Evolutionary conservation across 2,888 invertebrate genomes (phyloP), one percentile per base, ranked within the genome.

Genomic region (Nowickia ferox): DNA sequence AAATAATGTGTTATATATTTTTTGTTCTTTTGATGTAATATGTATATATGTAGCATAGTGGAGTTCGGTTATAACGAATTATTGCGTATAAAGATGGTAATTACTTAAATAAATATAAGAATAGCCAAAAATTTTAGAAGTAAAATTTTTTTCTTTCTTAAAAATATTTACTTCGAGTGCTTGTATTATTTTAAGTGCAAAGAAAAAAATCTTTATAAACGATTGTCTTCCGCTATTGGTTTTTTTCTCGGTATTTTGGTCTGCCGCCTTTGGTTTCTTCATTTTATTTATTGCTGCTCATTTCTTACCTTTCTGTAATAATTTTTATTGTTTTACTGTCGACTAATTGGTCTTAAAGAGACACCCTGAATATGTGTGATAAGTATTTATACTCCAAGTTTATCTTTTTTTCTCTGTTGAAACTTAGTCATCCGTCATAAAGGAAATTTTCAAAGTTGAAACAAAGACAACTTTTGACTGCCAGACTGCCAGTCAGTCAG

Each of bases 301-400:
- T 44, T 66, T 55, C 30, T 44, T 53, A 51, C 53, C 61, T 71
- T 61, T 48, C 53, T 71, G 53, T 48, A 63, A 69, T 63, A 55
- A 42, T 65, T 77, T 82, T 71, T 40, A 71, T 65, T 57, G 55
- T 78, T 78, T 85, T 82, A 78, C 75, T 77, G 85, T 71, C 55
- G 46, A 78, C 82, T 78, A 78, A 82, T 82, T 85, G 76, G 74
- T 63, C 51, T 69, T 53, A 57, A 63, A 75, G 69, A 82, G 69
- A 82, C 82, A 63, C 68, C 63, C n/a, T 77, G 19, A 77, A 84
- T 48, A 59, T 81, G 61, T 65, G 76, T 59, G 57, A 79, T 75
- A 66, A 77, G 68, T 71, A 53, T 57, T 55, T 38, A 75, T 65
- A 51, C 30, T 46, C 46, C 15, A 40, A 63, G 19, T 46, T 77